A percentile compares a stretch with the other conserved stretches of the same genome.
Conservation (phyloP, 2,888 invertebrate species). For the Limulus polyphemus region DNA sequence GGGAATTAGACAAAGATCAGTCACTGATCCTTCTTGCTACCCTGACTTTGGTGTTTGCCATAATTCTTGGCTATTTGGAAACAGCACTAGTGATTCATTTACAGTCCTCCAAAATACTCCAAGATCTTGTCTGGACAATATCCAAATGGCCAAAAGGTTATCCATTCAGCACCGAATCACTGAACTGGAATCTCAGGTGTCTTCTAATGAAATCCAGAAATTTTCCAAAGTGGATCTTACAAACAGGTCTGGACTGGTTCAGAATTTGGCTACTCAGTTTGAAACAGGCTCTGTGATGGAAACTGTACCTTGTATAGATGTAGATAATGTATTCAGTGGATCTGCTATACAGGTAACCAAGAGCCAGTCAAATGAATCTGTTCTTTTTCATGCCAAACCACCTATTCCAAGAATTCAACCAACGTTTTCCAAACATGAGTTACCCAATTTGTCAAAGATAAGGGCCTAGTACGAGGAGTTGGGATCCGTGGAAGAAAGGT, state of each 20-base stretch:
- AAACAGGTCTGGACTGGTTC: conserved; percentile 38
- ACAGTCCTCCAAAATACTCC: too few relatives aligned
- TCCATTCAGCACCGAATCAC: conserved; percentile 58
- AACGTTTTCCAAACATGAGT: conserved; percentile 37
- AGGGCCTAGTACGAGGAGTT: conserved; percentile 5
- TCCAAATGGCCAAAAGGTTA: conserved; percentile 34
- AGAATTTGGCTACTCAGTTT: conserved; percentile 47
- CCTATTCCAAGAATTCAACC: conserved; percentile 32
- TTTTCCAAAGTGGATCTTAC: conserved; percentile 33
- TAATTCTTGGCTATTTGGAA: too few relatives aligned
- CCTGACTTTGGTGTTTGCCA: too few relatives aligned
- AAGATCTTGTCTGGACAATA: neutral
- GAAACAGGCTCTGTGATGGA: conserved; percentile 35
- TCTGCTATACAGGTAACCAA: too few relatives aligned
- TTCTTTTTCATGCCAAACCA: conserved; percentile 33
- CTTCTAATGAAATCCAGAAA: conserved; percentile 19
- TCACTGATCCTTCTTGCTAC: neutral
- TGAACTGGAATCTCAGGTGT: conserved; percentile 48
- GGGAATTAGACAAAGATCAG: neutral
- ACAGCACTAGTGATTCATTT: too few relatives aligned
- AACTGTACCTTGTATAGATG: too few relatives aligned
- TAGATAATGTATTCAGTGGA: too few relatives aligned
- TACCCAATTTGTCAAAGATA: conserved; percentile 24
- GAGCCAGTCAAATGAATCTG: conserved; percentile 29
- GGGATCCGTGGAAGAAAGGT: neutral